These are phyloP conservation scores for Petrosia ficiformis DNA, from an alignment of 37 sponge, comb jelly and placozoan genomes.

Conservation along the genomic window DNA sequence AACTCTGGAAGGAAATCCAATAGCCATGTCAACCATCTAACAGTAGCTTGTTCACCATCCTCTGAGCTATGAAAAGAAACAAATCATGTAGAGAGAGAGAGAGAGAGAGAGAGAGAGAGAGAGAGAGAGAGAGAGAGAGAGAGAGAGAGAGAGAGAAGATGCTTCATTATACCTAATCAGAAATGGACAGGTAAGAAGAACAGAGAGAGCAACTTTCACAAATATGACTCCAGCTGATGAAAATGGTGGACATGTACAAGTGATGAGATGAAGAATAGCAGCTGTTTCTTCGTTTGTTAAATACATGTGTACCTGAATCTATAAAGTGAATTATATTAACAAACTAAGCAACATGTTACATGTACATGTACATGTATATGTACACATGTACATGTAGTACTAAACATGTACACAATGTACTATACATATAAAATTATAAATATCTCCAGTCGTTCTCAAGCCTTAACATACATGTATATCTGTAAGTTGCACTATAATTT, in stretches of 20 bases:
- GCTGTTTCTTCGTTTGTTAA: slow-evolving; percentile 52
- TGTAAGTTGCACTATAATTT: too few relatives aligned
- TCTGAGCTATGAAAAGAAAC: slow-evolving; percentile 32
- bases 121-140: too few relatives aligned
- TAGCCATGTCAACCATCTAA: slow-evolving; percentile 74
- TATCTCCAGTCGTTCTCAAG: too few relatives aligned
- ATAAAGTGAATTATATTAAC: slow-evolving; percentile 12
- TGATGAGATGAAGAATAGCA: slow-evolving; percentile 65
- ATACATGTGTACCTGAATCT: slow-evolving; percentile 58
- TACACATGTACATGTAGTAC: not conserved
- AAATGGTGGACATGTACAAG: slow-evolving; percentile 61
- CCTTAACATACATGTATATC: too few relatives aligned
- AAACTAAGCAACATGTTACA: not conserved
- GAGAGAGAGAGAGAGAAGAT: not conserved
- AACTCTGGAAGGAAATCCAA: slow-evolving; percentile 56
- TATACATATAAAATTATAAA: too few relatives aligned
- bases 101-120: too few relatives aligned
- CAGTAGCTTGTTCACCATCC: slow-evolving; percentile 48
- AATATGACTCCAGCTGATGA: slow-evolving; percentile 70
- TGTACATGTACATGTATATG: not conserved
- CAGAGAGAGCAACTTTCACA: slow-evolving; percentile 60
- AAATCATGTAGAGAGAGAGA: too few relatives aligned
- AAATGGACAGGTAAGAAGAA: slow-evolving; percentile 81
- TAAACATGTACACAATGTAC: not conserved
- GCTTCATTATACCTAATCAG: slow-evolving; percentile 57